phyloP scores from a whole-genome alignment of 1,140 invertebrate genomes.

The Drosophila nebulosa region DNA sequence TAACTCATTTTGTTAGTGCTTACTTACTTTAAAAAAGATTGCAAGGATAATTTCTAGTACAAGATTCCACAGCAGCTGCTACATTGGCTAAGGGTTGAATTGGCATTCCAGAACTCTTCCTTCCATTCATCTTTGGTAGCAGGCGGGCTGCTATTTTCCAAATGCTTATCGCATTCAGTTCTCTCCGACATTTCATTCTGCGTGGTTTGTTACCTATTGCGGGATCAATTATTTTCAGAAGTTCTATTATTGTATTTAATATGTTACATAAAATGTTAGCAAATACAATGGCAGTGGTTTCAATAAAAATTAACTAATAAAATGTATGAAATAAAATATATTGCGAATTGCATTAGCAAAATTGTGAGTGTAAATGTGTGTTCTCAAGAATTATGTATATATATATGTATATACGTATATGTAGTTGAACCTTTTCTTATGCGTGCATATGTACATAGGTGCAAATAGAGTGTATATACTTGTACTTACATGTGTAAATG shows the following conservation, averaged over 20 bases:
- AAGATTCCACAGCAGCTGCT: slow-evolving; percentile 7
- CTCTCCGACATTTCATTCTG: slow-evolving; percentile 34
- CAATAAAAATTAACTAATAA: not conserved
- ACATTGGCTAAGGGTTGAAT: not conserved
- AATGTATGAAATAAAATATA: not conserved
- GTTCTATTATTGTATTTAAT: slow-evolving; percentile 13
- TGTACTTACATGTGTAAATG: not conserved
- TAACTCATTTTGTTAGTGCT: not conserved
- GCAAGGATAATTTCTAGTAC: not conserved
- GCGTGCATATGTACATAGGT: not conserved
- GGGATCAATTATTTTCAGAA: slow-evolving; percentile 24
- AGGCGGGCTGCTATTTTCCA: slow-evolving; percentile 3
- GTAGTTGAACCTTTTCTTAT: too few relatives aligned
- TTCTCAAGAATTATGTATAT: not conserved
- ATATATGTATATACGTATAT: not conserved
- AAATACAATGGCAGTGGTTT: not conserved
- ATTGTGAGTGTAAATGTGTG: slow-evolving; percentile 5
- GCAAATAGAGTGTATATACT: not conserved
- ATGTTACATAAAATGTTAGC: slow-evolving; percentile 20
- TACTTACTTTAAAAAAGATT: not conserved
- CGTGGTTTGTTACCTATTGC: slow-evolving; percentile 27
- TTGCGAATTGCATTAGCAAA: slow-evolving; percentile 4
- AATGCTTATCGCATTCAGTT: slow-evolving; percentile 20
- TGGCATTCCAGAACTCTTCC: slow-evolving; percentile 7
- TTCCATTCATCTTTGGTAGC: slow-evolving; percentile 6